Evolutionary conservation across 2,888 invertebrate genomes (phyloP).

Genomic region (Elgonia sp.): DNA sequence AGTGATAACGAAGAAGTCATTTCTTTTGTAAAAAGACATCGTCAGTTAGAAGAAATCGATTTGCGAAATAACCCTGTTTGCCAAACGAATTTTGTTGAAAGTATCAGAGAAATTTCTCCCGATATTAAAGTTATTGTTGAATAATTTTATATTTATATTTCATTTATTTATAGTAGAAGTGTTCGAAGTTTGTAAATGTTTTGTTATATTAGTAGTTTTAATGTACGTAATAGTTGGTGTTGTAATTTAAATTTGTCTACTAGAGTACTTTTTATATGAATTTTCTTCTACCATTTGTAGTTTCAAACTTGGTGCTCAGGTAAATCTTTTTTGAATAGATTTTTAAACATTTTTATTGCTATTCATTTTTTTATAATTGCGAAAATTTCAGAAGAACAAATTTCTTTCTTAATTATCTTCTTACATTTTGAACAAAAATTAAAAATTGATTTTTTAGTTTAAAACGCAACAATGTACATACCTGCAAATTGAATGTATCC

Average conservation of each 20-base stretch:
- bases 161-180: background rate
- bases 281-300: background rate
- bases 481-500: constrained; percentile 11
- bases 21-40: constrained; percentile 80
- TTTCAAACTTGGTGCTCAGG: background rate
- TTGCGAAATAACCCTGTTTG: constrained; percentile 83
- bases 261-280: constrained; percentile 13
- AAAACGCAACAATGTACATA: constrained; percentile 43
- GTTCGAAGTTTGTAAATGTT: constrained; percentile 19
- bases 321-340: background rate
- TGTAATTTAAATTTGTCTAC: background rate
- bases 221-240: background rate
- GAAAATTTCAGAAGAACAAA: too few species aligned
- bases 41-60: constrained; percentile 81
- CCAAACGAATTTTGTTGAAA: constrained; percentile 47
- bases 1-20: constrained; percentile 81
- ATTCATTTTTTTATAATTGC: too few species aligned
- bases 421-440: too few species aligned
- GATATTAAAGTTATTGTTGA: constrained; percentile 52
- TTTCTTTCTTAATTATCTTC: too few species aligned
- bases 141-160: constrained; percentile 32
- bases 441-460: background rate
- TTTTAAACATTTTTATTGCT: background rate
- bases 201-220: background rate
- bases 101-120: constrained; percentile 9